Conservation (phyloP, 1,140 invertebrate genomes). For the Zaprionus inermis region DNA sequence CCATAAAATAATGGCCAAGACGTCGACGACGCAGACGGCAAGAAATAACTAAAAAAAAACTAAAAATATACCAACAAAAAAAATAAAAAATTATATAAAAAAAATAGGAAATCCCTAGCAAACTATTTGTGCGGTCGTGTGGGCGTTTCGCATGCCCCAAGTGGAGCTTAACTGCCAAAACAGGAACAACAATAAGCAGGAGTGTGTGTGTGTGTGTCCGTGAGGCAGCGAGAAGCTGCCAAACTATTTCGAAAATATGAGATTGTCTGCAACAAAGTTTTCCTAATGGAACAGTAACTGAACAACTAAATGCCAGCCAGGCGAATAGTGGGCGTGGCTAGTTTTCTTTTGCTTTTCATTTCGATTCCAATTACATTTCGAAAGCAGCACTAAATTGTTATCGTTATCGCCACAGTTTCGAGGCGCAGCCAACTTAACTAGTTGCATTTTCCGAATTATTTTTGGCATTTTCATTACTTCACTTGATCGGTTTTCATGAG, state of each 20-base stretch:
- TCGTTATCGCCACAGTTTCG: not conserved
- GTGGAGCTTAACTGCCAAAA: slow-evolving; percentile 27
- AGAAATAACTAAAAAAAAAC: too few species aligned
- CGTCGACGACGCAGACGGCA: slow-evolving; percentile 1
- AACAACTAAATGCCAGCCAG: not conserved
- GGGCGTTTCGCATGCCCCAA: slow-evolving; percentile 33
- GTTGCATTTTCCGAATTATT: not conserved
- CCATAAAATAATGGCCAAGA: slow-evolving; percentile 75
- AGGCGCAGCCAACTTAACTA: slow-evolving; percentile 6
- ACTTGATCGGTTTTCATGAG: not conserved
- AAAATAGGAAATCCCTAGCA: not conserved
- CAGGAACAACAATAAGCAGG: slow-evolving; percentile 14
- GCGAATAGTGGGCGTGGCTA: not conserved
- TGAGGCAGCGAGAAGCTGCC: slow-evolving; percentile 2
- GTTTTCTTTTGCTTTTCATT: not conserved
- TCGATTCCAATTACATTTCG: not conserved
- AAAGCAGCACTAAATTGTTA: not conserved
- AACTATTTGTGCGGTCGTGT: slow-evolving; percentile 38
- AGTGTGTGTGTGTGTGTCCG: slow-evolving; percentile 10
- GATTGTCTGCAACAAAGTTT: slow-evolving; percentile 36
- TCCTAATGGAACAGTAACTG: slow-evolving; percentile 12
- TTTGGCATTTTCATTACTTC: not conserved
- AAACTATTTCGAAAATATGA: slow-evolving; percentile 50
- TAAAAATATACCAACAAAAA: too few species aligned
- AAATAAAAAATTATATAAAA: not conserved